Evolutionary conservation across 2,888 invertebrate genomes (phyloP).

Genomic region (Imbricaverruca yamaguchii): DNA sequence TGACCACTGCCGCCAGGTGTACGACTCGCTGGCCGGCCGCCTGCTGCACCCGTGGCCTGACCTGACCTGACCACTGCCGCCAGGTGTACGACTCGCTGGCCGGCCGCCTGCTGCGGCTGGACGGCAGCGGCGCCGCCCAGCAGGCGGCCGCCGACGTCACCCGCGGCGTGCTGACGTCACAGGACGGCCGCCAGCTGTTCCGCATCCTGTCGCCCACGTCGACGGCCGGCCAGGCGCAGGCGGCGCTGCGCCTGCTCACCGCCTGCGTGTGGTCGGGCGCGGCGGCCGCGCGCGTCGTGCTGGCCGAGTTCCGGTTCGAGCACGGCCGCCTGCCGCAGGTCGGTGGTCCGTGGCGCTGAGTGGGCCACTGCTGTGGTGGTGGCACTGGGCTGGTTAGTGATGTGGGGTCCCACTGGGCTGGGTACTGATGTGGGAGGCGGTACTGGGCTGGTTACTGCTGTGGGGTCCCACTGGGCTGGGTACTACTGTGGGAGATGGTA

Average conservation of each 20-base stretch:
- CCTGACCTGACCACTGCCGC: no score
- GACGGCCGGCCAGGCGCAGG: background rate
- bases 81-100: no score
- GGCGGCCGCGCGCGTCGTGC: background rate
- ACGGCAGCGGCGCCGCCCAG: background rate
- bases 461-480: no score
- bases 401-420: no score
- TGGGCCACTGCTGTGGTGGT: no score
- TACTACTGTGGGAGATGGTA: no score
- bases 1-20: no score
- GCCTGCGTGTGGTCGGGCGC: background rate
- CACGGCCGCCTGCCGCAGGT: background rate
- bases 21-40: no score
- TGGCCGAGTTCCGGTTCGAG: background rate
- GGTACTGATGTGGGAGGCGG: no score
- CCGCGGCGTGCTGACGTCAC: background rate
- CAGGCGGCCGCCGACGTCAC: background rate
- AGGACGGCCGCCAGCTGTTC: constrained; percentile 2
- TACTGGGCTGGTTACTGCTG: no score
- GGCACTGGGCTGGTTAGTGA: no score
- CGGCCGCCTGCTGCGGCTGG: background rate
- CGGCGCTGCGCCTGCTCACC: background rate
- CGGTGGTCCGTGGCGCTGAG: background rate
- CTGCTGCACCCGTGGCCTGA: no score
- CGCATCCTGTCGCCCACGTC: background rate